Conservation (phyloP, 2,113 vertebrate species). For the Pelvicachromis taeniatus region DNA sequence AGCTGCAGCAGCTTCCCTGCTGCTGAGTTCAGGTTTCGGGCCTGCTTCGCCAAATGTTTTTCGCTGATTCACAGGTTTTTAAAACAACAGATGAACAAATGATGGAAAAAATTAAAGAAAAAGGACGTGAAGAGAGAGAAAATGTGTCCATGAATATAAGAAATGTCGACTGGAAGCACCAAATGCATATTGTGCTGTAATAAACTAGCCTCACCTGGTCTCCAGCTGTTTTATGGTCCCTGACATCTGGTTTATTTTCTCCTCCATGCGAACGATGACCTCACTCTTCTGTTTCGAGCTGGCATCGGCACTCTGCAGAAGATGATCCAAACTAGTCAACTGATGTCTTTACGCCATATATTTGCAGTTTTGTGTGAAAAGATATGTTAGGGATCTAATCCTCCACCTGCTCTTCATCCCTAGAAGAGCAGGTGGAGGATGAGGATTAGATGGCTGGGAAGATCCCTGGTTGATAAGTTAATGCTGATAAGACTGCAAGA, state of each 20-base stretch:
- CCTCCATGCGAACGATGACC: slow-evolving; percentile 87
- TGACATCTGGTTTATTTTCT: slow-evolving; percentile 96
- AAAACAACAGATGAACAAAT: neutral
- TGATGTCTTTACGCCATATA: neutral
- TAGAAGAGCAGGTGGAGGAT: neutral
- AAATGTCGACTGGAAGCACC: neutral
- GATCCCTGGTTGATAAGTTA: neutral
- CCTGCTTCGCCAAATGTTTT: slow-evolving; percentile 98
- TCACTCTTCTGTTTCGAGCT: slow-evolving; percentile 93
- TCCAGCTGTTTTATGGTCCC: slow-evolving; percentile 93
- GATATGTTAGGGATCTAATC: neutral
- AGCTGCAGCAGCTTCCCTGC: slow-evolving; percentile 92
- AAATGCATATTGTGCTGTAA: fast-evolving
- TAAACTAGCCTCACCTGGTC: slow-evolving; percentile 79
- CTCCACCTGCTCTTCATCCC: neutral
- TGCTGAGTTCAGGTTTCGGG: slow-evolving; percentile 88
- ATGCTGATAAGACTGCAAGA: fast-evolving
- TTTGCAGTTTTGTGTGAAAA: neutral
- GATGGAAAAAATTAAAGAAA: neutral
- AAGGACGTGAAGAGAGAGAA: slow-evolving; percentile 40
- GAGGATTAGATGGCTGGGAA: fast-evolving
- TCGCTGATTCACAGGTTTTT: slow-evolving; percentile 73
- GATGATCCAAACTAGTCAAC: neutral
- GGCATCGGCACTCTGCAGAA: slow-evolving; percentile 81
- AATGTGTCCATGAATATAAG: neutral